Base-by-base conservation (phyloP, 1,140 invertebrate genomes). In the Hypsibius dujardini region DNA sequence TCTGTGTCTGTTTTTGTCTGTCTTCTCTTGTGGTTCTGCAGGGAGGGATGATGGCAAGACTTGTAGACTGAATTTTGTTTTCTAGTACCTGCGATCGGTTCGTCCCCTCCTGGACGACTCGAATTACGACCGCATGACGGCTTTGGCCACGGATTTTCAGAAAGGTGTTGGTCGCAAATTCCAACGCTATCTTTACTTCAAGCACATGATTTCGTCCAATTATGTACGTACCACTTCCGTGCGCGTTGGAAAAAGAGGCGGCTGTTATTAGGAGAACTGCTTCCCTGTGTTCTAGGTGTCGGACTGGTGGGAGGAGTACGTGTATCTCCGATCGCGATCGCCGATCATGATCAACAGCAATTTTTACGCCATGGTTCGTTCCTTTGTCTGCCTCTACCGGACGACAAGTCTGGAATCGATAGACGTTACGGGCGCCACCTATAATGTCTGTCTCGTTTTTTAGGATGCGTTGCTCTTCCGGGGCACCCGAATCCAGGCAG, bases 301-400 rank as follows among this genome's bases (percentile, higher is more conserved):
- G 1, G 95, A 98, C 86, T 99, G 95, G 95, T 98, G 95, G 95
- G 95, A 99, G 81, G 93, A 98, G 79, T 99, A 95, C 79, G 93
- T 98, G 46, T 98, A 98, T 78, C 83, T 98, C 1, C 82, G 92
- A 69, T 92, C 93, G 60, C 84, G 95, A 70, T 88, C 89, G 7
- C 90, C 95, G 0, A 84, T 99, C 12, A 95, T 98, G 87, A 87
- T 96, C 42, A 98, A 98, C 80, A 96, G 92, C 67, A 99, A 99
- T 81, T 98, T 96, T 80, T 99, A 98, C 80, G 94, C 90, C 47
- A 89, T 94, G 47, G 81, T 82, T 76, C 76, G 79, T 79, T 73
- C 47, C 28, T 28, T 28, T 28, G 28, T 28, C 28, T 28, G 28
- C 28, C 28, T 28, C 28, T 28, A 28, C 28, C 28, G 28, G 28